Percentiles rank a stretch among this genome's conserved stretches.
Conservation (phyloP, 2,797 vertebrate species). For the Benthosema pterotum region DNA sequence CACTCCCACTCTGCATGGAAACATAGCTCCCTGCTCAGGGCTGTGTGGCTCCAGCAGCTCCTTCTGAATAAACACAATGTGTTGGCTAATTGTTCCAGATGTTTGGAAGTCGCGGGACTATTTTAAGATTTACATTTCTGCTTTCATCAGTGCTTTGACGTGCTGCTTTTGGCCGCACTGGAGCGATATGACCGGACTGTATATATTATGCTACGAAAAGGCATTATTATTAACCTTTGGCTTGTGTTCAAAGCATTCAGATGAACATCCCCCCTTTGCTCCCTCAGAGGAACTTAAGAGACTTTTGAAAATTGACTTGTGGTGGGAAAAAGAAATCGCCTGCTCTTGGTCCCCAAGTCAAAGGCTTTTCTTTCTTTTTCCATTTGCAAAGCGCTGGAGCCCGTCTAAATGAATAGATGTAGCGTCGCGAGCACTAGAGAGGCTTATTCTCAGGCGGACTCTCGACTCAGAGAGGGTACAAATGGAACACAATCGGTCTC, state of each 20-base stretch:
- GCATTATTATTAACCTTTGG: conserved; percentile 1
- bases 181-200: no score
- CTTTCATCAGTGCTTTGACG: no score
- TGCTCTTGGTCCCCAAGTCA: conserved; percentile 75
- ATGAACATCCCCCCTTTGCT: conserved; percentile 6
- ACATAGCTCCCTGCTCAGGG: conserved; percentile 9
- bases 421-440: conserved; percentile 34
- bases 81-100: conserved; percentile 36
- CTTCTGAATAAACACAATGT: conserved; percentile 33
- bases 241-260: conserved; percentile 31
- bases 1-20: conserved; percentile 79
- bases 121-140: no score
- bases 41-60: conserved; percentile 13
- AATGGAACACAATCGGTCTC: no score
- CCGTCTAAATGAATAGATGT: conserved; percentile 63
- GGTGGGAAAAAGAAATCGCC: conserved; percentile 74
- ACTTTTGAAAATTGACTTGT: conserved; percentile 64
- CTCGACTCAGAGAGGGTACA: conserved; percentile 21
- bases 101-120: no score
- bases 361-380: conserved; percentile 46
- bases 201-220: no score
- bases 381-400: conserved; percentile 54
- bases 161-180: no score
- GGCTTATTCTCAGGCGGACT: conserved; percentile 65
- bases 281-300: conserved; percentile 58